Base-by-base conservation (phyloP, 2,888 invertebrate species). In the Abscondita cerata region DNA sequence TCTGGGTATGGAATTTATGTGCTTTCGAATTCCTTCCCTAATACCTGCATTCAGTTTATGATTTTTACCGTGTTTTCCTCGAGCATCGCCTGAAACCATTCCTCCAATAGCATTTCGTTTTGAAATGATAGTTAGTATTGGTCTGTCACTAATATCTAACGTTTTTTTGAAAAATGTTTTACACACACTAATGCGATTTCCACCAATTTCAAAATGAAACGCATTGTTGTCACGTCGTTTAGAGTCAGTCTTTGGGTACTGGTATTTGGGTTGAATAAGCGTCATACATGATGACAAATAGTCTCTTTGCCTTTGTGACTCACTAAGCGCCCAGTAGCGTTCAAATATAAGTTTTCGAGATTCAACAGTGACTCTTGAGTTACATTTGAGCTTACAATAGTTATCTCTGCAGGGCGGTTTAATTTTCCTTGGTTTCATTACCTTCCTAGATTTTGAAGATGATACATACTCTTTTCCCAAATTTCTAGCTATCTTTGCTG, bases 1-100 rank as follows among this genome's bases (percentile, higher is more conserved):
- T 34, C 70, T 51, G 16, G 72, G 70, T 25, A 73, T 72, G 16
- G 68, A 62, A 58, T 72, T 64, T 34, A 73, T 71, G 57, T 71
- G 71, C n/a, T 55, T 46, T 44, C 63, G 59, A 56, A 71, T 65
- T 36, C 66, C 69, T 52, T 65, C 58, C 47, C 60, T 71, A 13
- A 71, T 59, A 34, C 55, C 48, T 56, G 48, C 62, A 55, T 64
- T 60, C 31, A 69, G 52, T 50, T 57, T 59, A 52, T 62, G 48
- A 58, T 68, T 70, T 51, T 71, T 20, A 1, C 47, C 56, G 65
- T 73, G 71, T 64, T 72, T 73, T 60, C 71, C n/a, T n/a, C 52
- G 12, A 69, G 53, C n/a, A n/a, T n/a, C n/a, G n/a, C n/a, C n/a
- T n/a, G n/a, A n/a, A n/a, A n/a, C n/a, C n/a, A n/a, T n/a, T 47